phyloP scores from a whole-genome alignment of 2,797 vertebrate species.

The Gambelia wislizenii region DNA sequence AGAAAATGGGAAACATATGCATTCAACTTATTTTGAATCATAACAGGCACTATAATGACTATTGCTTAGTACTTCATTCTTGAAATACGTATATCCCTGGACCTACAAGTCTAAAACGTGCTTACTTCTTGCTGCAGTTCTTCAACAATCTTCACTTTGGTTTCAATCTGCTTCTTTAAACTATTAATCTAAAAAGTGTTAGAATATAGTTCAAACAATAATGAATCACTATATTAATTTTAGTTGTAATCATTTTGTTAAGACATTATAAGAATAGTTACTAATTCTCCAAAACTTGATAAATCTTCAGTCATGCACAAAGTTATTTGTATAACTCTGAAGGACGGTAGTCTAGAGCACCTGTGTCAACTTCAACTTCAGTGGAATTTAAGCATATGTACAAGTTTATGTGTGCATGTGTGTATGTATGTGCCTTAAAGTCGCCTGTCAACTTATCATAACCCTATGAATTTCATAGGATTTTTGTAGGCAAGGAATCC shows the following conservation, averaged over 20 bases:
- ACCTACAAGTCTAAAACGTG: conserved; percentile 39
- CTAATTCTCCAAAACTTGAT: not conserved
- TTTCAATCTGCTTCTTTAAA: conserved; percentile 85
- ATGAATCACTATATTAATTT: conserved; percentile 34
- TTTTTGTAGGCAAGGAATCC: no score
- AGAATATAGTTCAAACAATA: conserved; percentile 36
- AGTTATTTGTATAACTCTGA: not conserved
- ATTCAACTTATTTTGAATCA: not conserved
- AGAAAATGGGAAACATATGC: not conserved
- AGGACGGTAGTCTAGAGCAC: not conserved
- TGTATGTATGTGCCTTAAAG: no score
- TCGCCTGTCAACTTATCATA: no score
- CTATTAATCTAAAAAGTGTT: conserved; percentile 80
- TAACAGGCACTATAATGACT: not conserved
- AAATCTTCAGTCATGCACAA: not conserved
- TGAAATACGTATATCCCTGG: not conserved
- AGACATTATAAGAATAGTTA: not conserved
- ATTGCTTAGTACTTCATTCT: conserved; percentile 43
- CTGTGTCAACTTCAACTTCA: not conserved
- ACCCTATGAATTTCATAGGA: no score
- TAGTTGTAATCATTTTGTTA: conserved; percentile 9
- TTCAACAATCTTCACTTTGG: conserved; percentile 82
- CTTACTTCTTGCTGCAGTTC: conserved; percentile 87
- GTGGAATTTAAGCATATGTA: conserved; percentile 17
- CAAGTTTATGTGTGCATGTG: accelerated